Evolutionary conservation across 1,140 invertebrate species (phyloP), one percentile per base, ranked within the genome.

Genomic region (Parasteatoda tepidariorum): DNA sequence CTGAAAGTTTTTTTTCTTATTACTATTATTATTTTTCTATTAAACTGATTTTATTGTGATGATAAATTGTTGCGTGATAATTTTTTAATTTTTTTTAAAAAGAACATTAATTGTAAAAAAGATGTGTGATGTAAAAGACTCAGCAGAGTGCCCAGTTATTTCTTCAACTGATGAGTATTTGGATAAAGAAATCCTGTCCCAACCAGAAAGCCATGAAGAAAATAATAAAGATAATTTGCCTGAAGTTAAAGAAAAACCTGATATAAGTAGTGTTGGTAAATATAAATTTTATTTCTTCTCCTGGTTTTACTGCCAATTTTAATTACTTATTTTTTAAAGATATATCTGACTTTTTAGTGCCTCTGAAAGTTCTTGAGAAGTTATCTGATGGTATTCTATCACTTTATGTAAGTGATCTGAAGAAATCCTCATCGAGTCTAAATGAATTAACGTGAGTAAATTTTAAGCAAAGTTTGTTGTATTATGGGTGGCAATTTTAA

Each of bases 91-190:
- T n/a, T n/a, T n/a, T n/a, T n/a, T n/a, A n/a, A n/a, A n/a, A n/a
- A n/a, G n/a, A n/a, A n/a, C n/a, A n/a, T n/a, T n/a, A n/a, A 31
- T 64, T 66, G 31, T 9, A 66, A 31, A 22, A 9, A 68, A 68
- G 33, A 75, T 75, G 73, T 75, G 73, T 62, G 73, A 75, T 18
- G 24, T 75, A 75, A 6, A 54, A 4, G 73, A 75, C 28, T 24
- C 31, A 26, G 15, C 7, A 71, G 26, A 71, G 31, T 61, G 57
- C n/a, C 55, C 71, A 59, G 33, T 75, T 18, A 75, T 75, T 75
- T 34, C 57, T 61, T n/a, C 41, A 55, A 6, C 57, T 26, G 55
- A 75, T n/a, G 41, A 11, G 5, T 61, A 26, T 26, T 38, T 31
- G n/a, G 57, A 62, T 28, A 75, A 75, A 41, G 73, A 75, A 62